Base-by-base conservation (phyloP, 2,797 vertebrate genomes). In the Rallus crepitans region DNA sequence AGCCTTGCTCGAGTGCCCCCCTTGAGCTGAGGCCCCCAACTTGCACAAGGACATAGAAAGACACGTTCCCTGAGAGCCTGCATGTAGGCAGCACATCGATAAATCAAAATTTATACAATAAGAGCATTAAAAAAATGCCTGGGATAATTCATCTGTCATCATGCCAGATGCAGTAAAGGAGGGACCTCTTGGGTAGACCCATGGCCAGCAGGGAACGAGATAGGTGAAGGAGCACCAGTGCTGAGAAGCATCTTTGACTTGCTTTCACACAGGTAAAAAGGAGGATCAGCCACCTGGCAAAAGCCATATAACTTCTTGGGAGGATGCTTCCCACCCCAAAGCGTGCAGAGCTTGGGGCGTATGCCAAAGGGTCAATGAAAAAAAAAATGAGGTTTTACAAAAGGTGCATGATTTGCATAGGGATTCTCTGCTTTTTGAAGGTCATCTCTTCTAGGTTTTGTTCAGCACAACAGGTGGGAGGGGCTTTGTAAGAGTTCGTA, bases 341-440 rank as follows among this genome's bases (percentile, higher is more conserved):
- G 37, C 72, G 57, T 1, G 2, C 15, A 56, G 21, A 61, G 5
- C 5, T 56, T 4, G 0, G 8, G 11, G 27, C 11, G 59, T 80
- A 42, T 30, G 42, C 48, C 47, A 57, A 60, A 73, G 9, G 30
- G 16, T 35, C 50, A 52, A 18, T 3, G 17, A 7, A 19, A 69
- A 83, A 20, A 33, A 0, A 1, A 45, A 4, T 35, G 35, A 61
- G 15, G 4, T 31, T 79, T 79, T 66, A 6, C 72, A 66, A 72
- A 35, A 1, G 5, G 14, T 15, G 9, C 1, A 0, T 10, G 2
- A 27, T 40, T 82, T 87, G 15, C 11, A 24, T 4, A 19, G 14
- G 55, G 5, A 47, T 81, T 6, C 0, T 31, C 47, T 48, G n/a
- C 14, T 63, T 78, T 63, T 59, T 63, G 60, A 80, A 69, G 70